These are phyloP conservation scores for Psophia crepitans DNA, from an alignment of 2,113 vertebrate genomes.

Conservation along the genomic window DNA sequence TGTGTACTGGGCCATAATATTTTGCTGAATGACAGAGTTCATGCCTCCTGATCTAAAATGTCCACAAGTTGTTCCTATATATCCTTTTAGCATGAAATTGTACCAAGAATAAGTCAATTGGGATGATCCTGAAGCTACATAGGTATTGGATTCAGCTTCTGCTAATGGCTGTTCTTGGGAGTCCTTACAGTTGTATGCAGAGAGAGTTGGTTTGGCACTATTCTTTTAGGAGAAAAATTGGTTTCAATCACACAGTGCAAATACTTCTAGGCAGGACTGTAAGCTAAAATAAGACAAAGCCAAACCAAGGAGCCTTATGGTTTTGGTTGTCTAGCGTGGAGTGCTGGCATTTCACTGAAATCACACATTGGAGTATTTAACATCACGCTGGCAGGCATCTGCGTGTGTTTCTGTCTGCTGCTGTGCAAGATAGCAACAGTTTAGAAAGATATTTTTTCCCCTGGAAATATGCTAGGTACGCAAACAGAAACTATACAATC, in stretches of 20 bases:
- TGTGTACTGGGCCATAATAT: background rate
- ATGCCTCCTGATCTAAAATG: background rate
- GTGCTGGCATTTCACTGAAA: background rate
- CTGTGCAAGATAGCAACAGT: background rate
- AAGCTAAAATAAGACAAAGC: background rate
- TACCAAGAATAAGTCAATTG: background rate
- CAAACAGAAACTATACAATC: background rate
- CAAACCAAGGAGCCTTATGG: background rate
- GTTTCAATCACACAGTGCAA: background rate
- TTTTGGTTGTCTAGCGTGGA: background rate
- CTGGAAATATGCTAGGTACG: background rate
- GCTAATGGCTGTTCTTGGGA: background rate
- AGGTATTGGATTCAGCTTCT: background rate
- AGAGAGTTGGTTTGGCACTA: background rate
- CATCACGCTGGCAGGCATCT: background rate
- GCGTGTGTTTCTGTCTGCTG: background rate
- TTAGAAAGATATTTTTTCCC: background rate
- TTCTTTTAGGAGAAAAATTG: background rate
- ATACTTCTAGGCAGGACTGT: background rate
- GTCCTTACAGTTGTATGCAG: background rate
- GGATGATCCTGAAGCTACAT: background rate
- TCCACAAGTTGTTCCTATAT: background rate
- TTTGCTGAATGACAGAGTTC: background rate
- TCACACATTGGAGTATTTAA: background rate
- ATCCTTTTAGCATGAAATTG: background rate